phyloP scores from a whole-genome alignment of 2,888 invertebrate genomes.

The Caenorhabditis doughertyi region DNA sequence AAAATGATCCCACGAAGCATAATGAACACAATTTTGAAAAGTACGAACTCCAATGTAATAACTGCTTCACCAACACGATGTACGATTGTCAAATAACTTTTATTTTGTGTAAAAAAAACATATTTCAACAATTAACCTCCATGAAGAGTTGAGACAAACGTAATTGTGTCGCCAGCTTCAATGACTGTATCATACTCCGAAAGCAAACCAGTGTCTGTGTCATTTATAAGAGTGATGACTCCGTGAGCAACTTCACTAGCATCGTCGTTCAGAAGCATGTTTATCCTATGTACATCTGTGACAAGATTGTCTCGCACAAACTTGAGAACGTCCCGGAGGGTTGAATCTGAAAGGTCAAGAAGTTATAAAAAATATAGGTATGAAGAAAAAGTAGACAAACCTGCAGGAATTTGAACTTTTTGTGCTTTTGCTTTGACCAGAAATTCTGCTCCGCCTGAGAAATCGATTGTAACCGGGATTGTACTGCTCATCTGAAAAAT shows the following conservation, averaged over 20 bases:
- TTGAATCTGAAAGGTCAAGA: slow-evolving; percentile 43
- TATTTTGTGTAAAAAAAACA: not conserved
- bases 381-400: slow-evolving; percentile 7
- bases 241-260: slow-evolving; percentile 64
- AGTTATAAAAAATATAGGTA: not conserved
- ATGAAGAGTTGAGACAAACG: slow-evolving; percentile 66
- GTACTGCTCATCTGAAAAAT: slow-evolving; percentile 43
- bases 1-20: not conserved
- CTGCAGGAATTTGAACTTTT: slow-evolving; percentile 51
- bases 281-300: slow-evolving; percentile 50
- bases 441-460: slow-evolving; percentile 65
- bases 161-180: slow-evolving; percentile 58
- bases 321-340: slow-evolving; percentile 50
- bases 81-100: too few relatives aligned
- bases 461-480: slow-evolving; percentile 59
- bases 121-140: slow-evolving; percentile 45
- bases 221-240: slow-evolving; percentile 62
- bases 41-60: too few relatives aligned
- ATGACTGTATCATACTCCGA: slow-evolving; percentile 61
- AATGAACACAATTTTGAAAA: not conserved
- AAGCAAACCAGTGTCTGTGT: slow-evolving; percentile 55
- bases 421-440: slow-evolving; percentile 59
- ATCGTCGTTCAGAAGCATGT: slow-evolving; percentile 57
- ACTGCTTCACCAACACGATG: too few relatives aligned
- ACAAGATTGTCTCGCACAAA: slow-evolving; percentile 58